A percentile compares a stretch with the other conserved stretches of the same genome.
Conservation (phyloP, 1,140 invertebrate species). For the Nilaparvata lugens region DNA sequence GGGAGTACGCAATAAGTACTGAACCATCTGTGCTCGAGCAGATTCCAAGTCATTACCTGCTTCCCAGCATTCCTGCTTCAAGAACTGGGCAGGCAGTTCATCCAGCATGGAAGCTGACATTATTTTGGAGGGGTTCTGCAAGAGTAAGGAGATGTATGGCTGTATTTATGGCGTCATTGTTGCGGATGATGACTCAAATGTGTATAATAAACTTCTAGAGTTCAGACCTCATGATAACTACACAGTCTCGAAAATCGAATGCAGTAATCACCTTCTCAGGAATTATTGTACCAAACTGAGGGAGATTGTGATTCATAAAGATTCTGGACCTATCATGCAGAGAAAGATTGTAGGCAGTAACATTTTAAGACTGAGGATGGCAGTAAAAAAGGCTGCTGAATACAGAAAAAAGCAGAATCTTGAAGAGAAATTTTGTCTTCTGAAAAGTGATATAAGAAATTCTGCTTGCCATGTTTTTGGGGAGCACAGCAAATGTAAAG, state of each 20-base stretch:
- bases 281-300: conserved; percentile 18
- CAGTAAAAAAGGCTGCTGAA: neutral
- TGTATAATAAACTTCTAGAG: conserved; percentile 24
- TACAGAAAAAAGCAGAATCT: neutral
- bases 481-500: too few species aligned
- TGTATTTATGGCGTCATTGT: conserved; percentile 28
- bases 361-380: neutral
- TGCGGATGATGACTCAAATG: conserved; percentile 31
- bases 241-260: conserved; percentile 28
- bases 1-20: conserved; percentile 14
- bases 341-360: neutral
- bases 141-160: conserved; percentile 28
- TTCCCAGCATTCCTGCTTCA: conserved; percentile 7
- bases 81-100: conserved; percentile 32
- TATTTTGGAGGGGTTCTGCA: conserved; percentile 34
- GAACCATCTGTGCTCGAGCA: conserved; percentile 18
- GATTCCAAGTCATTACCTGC: neutral
- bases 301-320: conserved; percentile 15
- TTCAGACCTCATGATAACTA: conserved; percentile 19
- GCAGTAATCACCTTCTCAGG: conserved; percentile 18
- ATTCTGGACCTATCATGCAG: neutral
- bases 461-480: too few species aligned
- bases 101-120: conserved; percentile 37
- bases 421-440: conserved; percentile 12
- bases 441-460: neutral